phyloP scores from a whole-genome alignment of 2,113 vertebrate species.

The Pseudonaja textilis region DNA sequence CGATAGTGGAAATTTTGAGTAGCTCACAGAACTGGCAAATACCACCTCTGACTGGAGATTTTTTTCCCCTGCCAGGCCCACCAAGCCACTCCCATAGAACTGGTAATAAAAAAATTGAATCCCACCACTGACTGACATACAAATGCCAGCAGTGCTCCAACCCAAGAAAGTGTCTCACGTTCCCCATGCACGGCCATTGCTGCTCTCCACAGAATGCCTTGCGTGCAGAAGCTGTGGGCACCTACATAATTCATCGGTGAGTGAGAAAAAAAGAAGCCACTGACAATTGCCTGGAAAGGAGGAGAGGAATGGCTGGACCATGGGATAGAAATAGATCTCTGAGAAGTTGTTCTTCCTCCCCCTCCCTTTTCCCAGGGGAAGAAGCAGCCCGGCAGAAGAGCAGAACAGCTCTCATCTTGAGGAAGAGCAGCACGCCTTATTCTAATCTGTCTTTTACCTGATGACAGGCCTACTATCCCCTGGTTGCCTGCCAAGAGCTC shows the following conservation, averaged over 20 bases:
- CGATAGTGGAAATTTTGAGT: no score
- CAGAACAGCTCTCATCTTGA: not conserved
- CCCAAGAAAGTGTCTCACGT: not conserved
- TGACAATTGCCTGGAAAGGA: not conserved
- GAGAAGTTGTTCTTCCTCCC: not conserved
- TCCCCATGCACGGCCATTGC: not conserved
- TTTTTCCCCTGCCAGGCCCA: no score
- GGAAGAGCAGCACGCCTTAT: not conserved
- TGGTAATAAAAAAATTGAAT: no score
- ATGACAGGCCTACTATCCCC: not conserved
- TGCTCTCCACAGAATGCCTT: not conserved
- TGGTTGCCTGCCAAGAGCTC: not conserved
- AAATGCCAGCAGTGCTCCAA: not conserved
- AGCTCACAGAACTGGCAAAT: no score
- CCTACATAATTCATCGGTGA: not conserved
- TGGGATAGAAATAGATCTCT: not conserved
- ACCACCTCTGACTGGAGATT: no score
- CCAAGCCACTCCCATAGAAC: no score
- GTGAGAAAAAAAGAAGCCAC: not conserved
- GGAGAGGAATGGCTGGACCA: not conserved
- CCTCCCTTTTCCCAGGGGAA: not conserved
- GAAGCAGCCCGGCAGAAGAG: not conserved
- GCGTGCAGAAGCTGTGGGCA: not conserved
- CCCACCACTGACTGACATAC: not conserved
- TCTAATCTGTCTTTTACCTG: not conserved